Evolutionary conservation across 2,888 invertebrate species (phyloP), one percentile per base, ranked within the genome.

Genomic region (Syrphus vitripennis): DNA sequence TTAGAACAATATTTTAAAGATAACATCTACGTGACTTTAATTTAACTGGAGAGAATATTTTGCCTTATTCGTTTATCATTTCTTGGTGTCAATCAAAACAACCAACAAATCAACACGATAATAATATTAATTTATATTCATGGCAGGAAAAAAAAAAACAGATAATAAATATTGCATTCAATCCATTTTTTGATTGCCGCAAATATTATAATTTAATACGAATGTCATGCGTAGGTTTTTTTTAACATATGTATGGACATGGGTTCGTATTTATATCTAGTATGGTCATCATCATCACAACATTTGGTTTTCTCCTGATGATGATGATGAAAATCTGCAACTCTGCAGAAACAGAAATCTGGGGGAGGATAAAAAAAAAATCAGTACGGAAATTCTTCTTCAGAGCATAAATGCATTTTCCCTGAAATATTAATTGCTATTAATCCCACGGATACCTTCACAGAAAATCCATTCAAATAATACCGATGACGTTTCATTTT

Each of bases 391-490:
- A 50, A 50, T 50, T 50, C 24, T 50, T 26, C 50, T 50, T 7
- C 24, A 50, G 50, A 12, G 6, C n/a, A 14, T 12, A 65, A 45
- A 29, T 34, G 34, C 16, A 65, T 65, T 67, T 45, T 53, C 12
- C 14, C 63, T 53, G 61, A 67, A 77, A 69, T 59, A 86, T 82
- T 82, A 82, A 86, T 82, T 77, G 61, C 50, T 78, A 63, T 74
- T 86, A 82, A 86, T 81, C 81, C 19, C 24, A 40, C 21, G 72
- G 57, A 81, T 84, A 77, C 81, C 71, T 84, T 72, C 67, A 61
- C 34, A 45, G 26, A 45, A 57, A 40, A 59, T 81, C 65, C 37
- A 45, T 63, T 42, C 21, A 50, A 70, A 74, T 69, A 50, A 67
- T 71, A 61, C 69, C 61, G 67, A 69, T 55, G 19, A 69, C 75